Evolutionary conservation across 2,888 invertebrate genomes (phyloP).

Genomic region (Autographa pulchrina): DNA sequence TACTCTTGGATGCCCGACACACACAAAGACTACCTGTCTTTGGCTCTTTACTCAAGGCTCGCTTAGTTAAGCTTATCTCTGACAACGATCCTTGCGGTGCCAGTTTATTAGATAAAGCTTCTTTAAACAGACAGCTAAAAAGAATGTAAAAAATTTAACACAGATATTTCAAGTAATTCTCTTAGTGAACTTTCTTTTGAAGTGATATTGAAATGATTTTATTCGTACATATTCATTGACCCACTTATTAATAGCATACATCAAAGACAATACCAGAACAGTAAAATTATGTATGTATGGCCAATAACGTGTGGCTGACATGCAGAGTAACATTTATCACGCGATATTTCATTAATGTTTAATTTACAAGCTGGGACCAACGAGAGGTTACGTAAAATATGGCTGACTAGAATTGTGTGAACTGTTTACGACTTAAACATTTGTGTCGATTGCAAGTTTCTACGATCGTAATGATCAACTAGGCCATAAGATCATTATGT

Average conservation of each 20-base stretch:
- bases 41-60: slow-evolving; percentile 20
- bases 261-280: slow-evolving; percentile 37
- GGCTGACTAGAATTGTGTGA: slow-evolving; percentile 21
- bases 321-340: slow-evolving; percentile 56
- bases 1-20: slow-evolving; percentile 40
- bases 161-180: neutral
- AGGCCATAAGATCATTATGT: neutral
- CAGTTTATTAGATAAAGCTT: slow-evolving; percentile 15
- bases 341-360: slow-evolving; percentile 56
- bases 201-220: neutral
- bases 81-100: slow-evolving; percentile 6
- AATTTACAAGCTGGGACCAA: slow-evolving; percentile 26
- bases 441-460: slow-evolving; percentile 13
- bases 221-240: slow-evolving; percentile 33
- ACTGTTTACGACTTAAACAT: slow-evolving; percentile 12
- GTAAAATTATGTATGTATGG: slow-evolving; percentile 37
- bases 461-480: neutral
- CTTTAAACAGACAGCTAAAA: neutral
- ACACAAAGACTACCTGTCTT: slow-evolving; percentile 44
- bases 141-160: neutral
- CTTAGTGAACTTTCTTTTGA: neutral
- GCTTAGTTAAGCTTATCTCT: slow-evolving; percentile 42
- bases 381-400: slow-evolving; percentile 25
- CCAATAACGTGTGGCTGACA: slow-evolving; percentile 51
- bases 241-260: slow-evolving; percentile 20